Evolutionary conservation across 2,888 invertebrate genomes (phyloP), one percentile per base, ranked within the genome.

Genomic region (Slavum lentiscoides): DNA sequence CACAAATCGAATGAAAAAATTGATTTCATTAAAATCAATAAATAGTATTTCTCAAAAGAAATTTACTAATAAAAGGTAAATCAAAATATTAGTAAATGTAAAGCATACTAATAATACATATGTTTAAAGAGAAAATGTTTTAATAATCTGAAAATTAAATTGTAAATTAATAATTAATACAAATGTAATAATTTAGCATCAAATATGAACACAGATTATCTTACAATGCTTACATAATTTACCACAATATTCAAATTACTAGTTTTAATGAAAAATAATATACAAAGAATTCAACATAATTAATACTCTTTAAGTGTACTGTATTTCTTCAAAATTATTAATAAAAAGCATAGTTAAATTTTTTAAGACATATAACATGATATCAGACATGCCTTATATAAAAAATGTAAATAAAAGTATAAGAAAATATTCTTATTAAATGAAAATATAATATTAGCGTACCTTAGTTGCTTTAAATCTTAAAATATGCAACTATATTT

Each of bases 241-340:
- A 68, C 23, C n/a, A n/a, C 2, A 23, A 39, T 59, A 43, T 23
- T 43, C 39, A 70, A 72, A 72, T 2, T 72, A 61, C 13, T 19
- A 49, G n/a, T 30, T 74, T 74, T 74, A 5, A 62, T 62, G n/a
- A 62, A 74, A 62, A 53, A 53, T 73, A 49, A 49, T 73, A 30
- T 37, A 53, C 8, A 73, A 21, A 43, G 15, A 61, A 23, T 43
- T 17, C 1, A 13, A 43, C 61, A 69, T 21, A 55, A 68, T 49
- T 61, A 43, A 53, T 62, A 53, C 19, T 73, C 19, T 43, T 43
- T 62, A 37, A n/a, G 30, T 64, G n/a, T 30, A 58, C 19, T 23
- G 6, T 53, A 53, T 68, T 19, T 30, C 23, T 62, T 30, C 19
- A 73, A 19, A 21, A 11, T 0, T 19, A 58, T 58, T 7, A 37